These are phyloP conservation scores for Ophonus ardosiacus DNA, from an alignment of 2,888 invertebrate species.

Conservation along the genomic window DNA sequence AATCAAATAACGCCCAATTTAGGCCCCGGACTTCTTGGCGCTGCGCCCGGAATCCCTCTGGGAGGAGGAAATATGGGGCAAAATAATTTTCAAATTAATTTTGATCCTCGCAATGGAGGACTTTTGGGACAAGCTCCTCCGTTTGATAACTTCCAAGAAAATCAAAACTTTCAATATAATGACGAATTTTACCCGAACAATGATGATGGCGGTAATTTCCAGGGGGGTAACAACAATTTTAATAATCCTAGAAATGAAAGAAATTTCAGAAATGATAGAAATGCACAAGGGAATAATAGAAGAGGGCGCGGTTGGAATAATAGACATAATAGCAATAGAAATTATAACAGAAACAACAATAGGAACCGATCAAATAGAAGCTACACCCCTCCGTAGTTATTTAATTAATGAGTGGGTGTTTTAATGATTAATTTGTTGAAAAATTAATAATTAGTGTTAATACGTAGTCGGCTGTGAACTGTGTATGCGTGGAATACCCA, in stretches of 20 bases:
- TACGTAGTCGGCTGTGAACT: conserved; percentile 57
- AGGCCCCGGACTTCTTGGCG: conserved; percentile 74
- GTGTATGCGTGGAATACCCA: conserved; percentile 47
- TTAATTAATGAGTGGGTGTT: not conserved
- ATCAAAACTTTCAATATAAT: conserved; percentile 74
- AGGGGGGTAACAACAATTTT: conserved; percentile 70
- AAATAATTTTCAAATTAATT: conserved; percentile 75
- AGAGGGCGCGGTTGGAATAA: conserved; percentile 57
- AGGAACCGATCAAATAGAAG: conserved; percentile 71
- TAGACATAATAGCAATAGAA: conserved; percentile 59
- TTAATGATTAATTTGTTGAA: conserved; percentile 25
- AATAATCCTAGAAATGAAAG: conserved; percentile 53
- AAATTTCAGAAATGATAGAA: conserved; percentile 51
- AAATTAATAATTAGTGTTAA: conserved; percentile 24
- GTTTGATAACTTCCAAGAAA: conserved; percentile 65
- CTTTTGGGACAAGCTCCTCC: conserved; percentile 71
- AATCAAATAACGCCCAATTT: conserved; percentile 57
- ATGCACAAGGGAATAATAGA: conserved; percentile 41
- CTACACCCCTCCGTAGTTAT: conserved; percentile 71
- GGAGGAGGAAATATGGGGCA: conserved; percentile 74
- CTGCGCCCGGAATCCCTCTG: conserved; percentile 76
- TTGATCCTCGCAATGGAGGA: conserved; percentile 72
- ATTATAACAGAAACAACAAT: conserved; percentile 64
- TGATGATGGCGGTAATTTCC: conserved; percentile 73
- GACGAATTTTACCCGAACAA: conserved; percentile 76